Evolutionary conservation across 1,140 invertebrate species (phyloP).

Genomic region (Anadara kagoshimensis): DNA sequence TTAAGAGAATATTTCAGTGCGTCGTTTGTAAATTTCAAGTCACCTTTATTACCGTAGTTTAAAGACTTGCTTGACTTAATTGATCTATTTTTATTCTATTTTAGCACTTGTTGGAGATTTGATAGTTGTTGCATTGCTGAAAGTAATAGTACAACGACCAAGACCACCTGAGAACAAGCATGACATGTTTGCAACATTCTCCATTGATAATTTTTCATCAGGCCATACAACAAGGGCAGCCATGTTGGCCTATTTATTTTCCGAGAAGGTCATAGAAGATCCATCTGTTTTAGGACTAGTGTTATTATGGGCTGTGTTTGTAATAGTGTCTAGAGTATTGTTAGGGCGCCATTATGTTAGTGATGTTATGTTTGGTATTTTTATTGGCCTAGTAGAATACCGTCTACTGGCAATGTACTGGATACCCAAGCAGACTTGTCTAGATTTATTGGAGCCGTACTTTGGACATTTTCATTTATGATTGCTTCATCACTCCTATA

Average conservation of each 20-base stretch:
- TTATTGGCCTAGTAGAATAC: conserved; percentile 86
- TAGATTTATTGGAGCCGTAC: conserved; percentile 57
- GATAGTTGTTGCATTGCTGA: conserved; percentile 85
- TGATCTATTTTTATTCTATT: conserved; percentile 69
- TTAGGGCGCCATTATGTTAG: conserved; percentile 89
- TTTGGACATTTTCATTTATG: conserved; percentile 66
- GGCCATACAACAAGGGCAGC: conserved; percentile 93
- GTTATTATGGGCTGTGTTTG: conserved; percentile 83
- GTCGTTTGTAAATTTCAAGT: too few relatives aligned
- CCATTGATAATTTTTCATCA: conserved; percentile 93
- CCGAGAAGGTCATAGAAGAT: conserved; percentile 41
- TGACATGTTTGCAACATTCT: conserved; percentile 79
- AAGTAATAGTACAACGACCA: conserved; percentile 85
- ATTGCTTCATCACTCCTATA: too few relatives aligned
- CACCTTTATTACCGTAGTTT: too few relatives aligned
- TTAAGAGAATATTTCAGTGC: too few relatives aligned
- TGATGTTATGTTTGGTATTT: conserved; percentile 86
- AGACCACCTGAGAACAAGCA: conserved; percentile 82
- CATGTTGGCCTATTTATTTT: conserved; percentile 80
- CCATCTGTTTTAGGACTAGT: conserved; percentile 73
- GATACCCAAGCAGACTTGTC: conserved; percentile 51
- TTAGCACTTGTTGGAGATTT: conserved; percentile 91
- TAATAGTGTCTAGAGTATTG: conserved; percentile 87
- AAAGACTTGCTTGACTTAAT: too few relatives aligned
- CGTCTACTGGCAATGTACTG: conserved; percentile 76